phyloP scores from a whole-genome alignment of 2,113 vertebrate genomes.

The Gallinago paraguaiae region DNA sequence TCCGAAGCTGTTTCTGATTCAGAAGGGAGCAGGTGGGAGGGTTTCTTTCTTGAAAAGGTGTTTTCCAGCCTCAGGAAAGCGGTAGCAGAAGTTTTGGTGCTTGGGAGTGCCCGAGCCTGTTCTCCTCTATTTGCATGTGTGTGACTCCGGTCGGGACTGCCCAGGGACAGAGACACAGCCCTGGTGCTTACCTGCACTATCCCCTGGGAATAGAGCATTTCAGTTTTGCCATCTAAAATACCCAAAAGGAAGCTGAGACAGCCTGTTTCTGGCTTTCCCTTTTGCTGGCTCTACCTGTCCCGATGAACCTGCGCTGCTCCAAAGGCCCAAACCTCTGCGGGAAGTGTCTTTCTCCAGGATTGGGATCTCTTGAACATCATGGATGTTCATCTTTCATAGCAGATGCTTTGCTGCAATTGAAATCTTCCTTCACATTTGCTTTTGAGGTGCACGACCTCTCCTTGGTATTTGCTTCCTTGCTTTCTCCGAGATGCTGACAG shows the following conservation, averaged over 20 bases:
- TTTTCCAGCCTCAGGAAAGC: background rate
- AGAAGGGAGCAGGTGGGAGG: background rate
- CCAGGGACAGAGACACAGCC: background rate
- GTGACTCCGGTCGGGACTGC: background rate
- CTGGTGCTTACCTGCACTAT: background rate
- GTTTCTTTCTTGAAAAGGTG: background rate
- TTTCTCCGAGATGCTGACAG: background rate
- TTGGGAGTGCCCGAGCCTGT: accelerated
- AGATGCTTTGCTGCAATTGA: background rate
- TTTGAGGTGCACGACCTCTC: too few species aligned
- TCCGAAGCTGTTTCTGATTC: slow-evolving; percentile 9
- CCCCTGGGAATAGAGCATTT: background rate
- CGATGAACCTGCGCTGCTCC: background rate
- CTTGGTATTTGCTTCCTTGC: background rate
- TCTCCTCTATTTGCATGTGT: accelerated
- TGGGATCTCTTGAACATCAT: accelerated
- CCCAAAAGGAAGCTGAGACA: background rate
- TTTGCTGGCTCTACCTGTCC: background rate
- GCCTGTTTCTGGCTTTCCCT: background rate
- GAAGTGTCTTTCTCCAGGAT: accelerated
- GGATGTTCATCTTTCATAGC: background rate
- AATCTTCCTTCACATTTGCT: background rate
- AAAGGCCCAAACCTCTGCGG: background rate
- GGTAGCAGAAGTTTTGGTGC: background rate
- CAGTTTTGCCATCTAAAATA: background rate